Evolutionary conservation across 2,797 vertebrate genomes (phyloP), one percentile per base, ranked within the genome.

Genomic region (Florisuga fusca): DNA sequence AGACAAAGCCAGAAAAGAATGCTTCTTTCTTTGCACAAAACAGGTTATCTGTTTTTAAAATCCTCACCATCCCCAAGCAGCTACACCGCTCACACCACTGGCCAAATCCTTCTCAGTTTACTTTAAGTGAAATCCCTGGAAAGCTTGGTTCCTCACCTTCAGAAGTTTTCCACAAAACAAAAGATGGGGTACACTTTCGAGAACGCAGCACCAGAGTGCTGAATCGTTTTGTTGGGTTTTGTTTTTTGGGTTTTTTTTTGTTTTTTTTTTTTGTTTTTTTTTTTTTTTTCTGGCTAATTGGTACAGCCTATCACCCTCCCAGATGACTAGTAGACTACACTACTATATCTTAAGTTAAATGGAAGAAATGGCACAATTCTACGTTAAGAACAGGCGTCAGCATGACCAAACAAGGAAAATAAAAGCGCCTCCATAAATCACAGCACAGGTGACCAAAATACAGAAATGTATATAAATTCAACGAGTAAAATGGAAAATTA

Each of bases 401-500:
- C 5, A 2, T 0, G 5, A 53, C 36, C 50, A 50, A 29, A 54
- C 50, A 43, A 58, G 15, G 51, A 33, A 82, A 75, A 53, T 15
- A 31, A 6, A 14, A 20, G 67, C 38, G 78, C 26, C 25, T n/a
- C 34, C 34, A 55, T 7, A 80, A 87, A 69, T 3, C 20, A 64
- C 58, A 27, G 18, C 15, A 46, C 0, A 77, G n/a, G 4, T 51
- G 41, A 11, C 9, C 13, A 16, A 23, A 41, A 16, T 8, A 59
- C 3, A 34, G 3, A 54, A 5, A 12, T 3, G 36, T 4, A n/a
- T 3, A 21, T 4, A 27, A 3, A 41, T 4, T 41, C 31, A 46
- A 38, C 0, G 3, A 53, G 19, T 22, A 69, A 58, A 50, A 82
- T 1, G 1, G 27, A n/a, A 45, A 66, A 61, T 10, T 41, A 46